These are phyloP conservation scores for Gobius niger DNA, from an alignment of 2,113 vertebrate species.

Conservation along the genomic window DNA sequence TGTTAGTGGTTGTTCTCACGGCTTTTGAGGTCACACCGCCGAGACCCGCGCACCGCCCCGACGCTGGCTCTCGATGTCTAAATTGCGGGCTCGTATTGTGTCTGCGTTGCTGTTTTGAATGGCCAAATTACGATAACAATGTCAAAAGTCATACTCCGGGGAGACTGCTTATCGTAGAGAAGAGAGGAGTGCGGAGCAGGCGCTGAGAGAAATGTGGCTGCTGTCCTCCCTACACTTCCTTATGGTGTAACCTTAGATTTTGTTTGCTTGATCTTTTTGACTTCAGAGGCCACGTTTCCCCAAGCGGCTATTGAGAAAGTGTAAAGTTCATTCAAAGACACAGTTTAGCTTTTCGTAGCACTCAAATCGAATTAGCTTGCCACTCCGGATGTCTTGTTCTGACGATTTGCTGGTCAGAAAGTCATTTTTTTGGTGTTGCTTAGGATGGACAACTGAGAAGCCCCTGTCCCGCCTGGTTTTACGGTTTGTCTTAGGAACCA, in stretches of 20 bases:
- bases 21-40: slow-evolving; percentile 62
- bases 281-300: not conserved
- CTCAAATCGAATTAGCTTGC: too few species aligned
- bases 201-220: slow-evolving; percentile 23
- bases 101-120: slow-evolving; percentile 16
- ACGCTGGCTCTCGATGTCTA: slow-evolving; percentile 36
- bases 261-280: not conserved
- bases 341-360: too few species aligned
- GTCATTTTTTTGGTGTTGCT: too few species aligned
- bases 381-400: too few species aligned
- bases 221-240: slow-evolving; percentile 18
- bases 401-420: too few species aligned
- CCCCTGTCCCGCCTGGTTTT: too few species aligned
- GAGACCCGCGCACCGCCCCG: slow-evolving; percentile 43
- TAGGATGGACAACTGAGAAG: too few species aligned
- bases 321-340: not conserved
- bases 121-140: slow-evolving; percentile 18
- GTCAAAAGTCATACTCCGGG: slow-evolving; percentile 3
- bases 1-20: slow-evolving; percentile 67
- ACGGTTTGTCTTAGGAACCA: too few species aligned
- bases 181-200: not conserved
- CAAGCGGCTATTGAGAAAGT: not conserved
- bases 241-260: slow-evolving; percentile 1
- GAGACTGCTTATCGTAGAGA: not conserved
- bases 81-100: slow-evolving; percentile 11